These are phyloP conservation scores for Leptopilina clavipes DNA, from an alignment of 1,140 invertebrate species.

Conservation along the genomic window DNA sequence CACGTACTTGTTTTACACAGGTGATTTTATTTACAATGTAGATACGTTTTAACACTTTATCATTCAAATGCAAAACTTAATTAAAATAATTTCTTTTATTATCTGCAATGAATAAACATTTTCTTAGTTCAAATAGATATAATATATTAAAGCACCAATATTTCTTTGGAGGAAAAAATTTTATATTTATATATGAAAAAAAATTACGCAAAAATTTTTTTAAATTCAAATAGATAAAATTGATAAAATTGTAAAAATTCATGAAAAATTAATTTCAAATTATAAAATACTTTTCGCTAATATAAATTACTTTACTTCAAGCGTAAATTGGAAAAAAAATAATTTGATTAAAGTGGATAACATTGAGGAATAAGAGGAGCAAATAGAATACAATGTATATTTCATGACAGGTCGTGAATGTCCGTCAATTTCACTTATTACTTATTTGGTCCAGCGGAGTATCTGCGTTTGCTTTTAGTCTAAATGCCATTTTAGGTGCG, in stretches of 20 bases:
- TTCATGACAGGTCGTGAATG: constrained; percentile 20
- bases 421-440: constrained; percentile 27
- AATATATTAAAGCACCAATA: not conserved
- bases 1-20: constrained; percentile 15
- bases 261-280: too few species aligned
- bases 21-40: constrained; percentile 12
- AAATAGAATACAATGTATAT: constrained; percentile 15
- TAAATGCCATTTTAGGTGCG: constrained; percentile 55
- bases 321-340: constrained; percentile 12
- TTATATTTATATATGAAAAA: too few species aligned
- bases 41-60: constrained; percentile 2
- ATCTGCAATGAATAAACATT: constrained; percentile 13
- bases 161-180: too few species aligned
- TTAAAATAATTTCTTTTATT: constrained; percentile 21
- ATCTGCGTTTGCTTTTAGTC: constrained; percentile 60
- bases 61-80: not conserved
- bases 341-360: constrained; percentile 21
- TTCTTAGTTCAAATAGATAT: not conserved
- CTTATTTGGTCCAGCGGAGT: constrained; percentile 37
- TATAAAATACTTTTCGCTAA: too few species aligned
- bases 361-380: not conserved
- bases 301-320: too few species aligned
- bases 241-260: too few species aligned
- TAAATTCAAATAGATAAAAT: too few species aligned
- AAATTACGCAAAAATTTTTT: too few species aligned